phyloP scores from a whole-genome alignment of 2,113 vertebrate species.

The Taxidea taxus region DNA sequence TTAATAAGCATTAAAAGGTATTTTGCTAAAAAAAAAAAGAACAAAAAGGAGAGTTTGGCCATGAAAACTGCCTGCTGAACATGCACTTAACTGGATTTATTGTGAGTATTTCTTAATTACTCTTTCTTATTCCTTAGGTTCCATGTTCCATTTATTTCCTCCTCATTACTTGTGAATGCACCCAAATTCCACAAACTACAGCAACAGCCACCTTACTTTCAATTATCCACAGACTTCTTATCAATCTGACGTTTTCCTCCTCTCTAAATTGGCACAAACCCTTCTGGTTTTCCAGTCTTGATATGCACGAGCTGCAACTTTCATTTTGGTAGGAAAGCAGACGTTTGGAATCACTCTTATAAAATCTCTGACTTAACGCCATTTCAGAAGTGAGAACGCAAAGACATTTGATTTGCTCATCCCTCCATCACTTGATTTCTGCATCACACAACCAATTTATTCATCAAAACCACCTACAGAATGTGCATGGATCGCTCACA shows the following conservation, averaged over 20 bases:
- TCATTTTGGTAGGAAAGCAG: background rate
- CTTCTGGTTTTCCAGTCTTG: background rate
- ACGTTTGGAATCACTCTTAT: background rate
- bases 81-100: background rate
- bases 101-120: background rate
- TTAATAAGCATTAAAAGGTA: background rate
- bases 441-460: background rate
- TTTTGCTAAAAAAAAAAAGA: background rate
- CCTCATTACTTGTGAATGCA: background rate
- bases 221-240: background rate
- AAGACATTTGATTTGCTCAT: background rate
- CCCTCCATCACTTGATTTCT: background rate
- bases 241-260: background rate
- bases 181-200: background rate
- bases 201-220: background rate
- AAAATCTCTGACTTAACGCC: background rate
- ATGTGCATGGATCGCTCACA: fast-evolving
- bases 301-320: background rate
- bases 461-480: background rate
- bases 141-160: background rate
- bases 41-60: background rate
- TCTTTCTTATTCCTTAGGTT: background rate
- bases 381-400: background rate
- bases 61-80: background rate
- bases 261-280: background rate